Conservation (phyloP, 2,888 invertebrate species). For the Drosophila affinis region DNA sequence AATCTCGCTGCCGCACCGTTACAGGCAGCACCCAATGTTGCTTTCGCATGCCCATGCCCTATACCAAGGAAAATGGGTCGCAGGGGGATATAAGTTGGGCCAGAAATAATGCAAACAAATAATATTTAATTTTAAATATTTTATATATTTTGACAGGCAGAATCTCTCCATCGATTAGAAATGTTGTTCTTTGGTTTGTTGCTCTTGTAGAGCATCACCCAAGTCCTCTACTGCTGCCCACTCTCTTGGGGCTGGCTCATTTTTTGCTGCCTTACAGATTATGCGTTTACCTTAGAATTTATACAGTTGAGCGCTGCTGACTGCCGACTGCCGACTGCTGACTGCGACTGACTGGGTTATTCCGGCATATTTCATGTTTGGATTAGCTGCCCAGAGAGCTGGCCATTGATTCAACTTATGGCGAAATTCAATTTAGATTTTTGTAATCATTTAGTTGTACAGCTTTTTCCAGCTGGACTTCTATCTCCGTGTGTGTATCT, state of each 20-base stretch:
- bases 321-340: constrained; percentile 10
- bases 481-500: constrained; percentile 32
- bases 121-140: too few relatives aligned
- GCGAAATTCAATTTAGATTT: constrained; percentile 79
- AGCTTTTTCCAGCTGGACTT: constrained; percentile 40
- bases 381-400: constrained; percentile 55
- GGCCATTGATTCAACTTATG: constrained; percentile 76
- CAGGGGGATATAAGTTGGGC: constrained; percentile 9
- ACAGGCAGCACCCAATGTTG: constrained; percentile 68
- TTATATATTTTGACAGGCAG: too few relatives aligned
- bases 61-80: constrained; percentile 27
- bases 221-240: constrained; percentile 9
- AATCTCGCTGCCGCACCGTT: constrained; percentile 68
- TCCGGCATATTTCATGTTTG: constrained; percentile 61
- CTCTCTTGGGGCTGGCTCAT: background rate
- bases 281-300: constrained; percentile 64
- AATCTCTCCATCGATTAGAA: too few relatives aligned
- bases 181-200: background rate
- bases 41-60: constrained; percentile 12
- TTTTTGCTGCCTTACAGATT: constrained; percentile 38
- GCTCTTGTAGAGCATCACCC: constrained; percentile 6
- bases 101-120: background rate
- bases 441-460: constrained; percentile 76
- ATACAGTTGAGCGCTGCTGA: constrained; percentile 54
- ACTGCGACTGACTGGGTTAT: constrained; percentile 43